Percentiles rank a stretch among this genome's conserved stretches.
phyloP scores from a whole-genome alignment of 2,797 vertebrate species.

The Crenuchus spilurus region DNA sequence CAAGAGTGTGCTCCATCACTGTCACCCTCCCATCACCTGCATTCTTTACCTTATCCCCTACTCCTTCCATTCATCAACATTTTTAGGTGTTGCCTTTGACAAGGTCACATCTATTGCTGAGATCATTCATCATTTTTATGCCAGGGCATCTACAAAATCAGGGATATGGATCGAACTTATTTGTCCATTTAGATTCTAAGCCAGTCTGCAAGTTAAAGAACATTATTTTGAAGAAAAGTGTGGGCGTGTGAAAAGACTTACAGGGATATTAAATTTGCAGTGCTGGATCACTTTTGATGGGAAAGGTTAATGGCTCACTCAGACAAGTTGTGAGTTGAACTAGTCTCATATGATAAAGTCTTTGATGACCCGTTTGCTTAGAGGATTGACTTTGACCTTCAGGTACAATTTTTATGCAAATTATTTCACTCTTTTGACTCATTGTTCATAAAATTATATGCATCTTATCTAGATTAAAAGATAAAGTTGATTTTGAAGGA shows the following conservation, averaged over 20 bases:
- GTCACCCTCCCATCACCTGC: conserved; percentile 80
- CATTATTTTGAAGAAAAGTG: conserved; percentile 22
- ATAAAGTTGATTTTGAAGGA: not conserved
- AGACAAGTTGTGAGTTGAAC: not conserved
- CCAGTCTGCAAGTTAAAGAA: conserved; percentile 29
- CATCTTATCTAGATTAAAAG: not conserved
- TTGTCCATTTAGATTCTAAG: conserved; percentile 48
- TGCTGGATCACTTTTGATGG: conserved; percentile 30
- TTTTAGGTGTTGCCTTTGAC: conserved; percentile 74
- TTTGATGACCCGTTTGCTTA: conserved; percentile 17
- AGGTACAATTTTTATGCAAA: not conserved
- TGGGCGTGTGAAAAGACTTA: conserved; percentile 22
- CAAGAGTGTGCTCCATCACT: conserved; percentile 71
- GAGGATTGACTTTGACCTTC: conserved; percentile 18
- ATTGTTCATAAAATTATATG: not conserved
- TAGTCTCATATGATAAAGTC: not conserved
- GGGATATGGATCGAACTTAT: conserved; percentile 42
- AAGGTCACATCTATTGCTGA: conserved; percentile 74
- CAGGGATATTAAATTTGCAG: conserved; percentile 17
- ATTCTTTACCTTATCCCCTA: conserved; percentile 52
- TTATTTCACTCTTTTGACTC: conserved; percentile 6
- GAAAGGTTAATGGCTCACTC: conserved; percentile 29
- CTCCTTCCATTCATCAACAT: conserved; percentile 76
- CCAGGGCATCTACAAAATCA: conserved; percentile 42
- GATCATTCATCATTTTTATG: conserved; percentile 53